Percentiles rank a stretch among this genome's conserved stretches.
Evolutionary conservation across 2,888 invertebrate genomes (phyloP).

Genomic region (Liopterus haemorrhoidalis): DNA sequence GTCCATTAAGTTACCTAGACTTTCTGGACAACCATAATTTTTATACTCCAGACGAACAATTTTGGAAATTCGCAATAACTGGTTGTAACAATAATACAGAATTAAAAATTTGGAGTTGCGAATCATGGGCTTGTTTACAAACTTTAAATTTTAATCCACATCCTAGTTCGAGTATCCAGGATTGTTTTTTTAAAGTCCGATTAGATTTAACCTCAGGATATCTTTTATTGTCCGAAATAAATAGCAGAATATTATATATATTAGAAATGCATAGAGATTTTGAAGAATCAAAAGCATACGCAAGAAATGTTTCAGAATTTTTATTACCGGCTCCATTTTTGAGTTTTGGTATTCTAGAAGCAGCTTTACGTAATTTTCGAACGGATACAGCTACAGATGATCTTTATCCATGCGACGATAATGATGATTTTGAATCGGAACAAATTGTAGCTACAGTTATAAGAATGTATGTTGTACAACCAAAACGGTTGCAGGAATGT

Average conservation of each 20-base stretch:
- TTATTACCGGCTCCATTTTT: conserved; percentile 80
- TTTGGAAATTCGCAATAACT: conserved; percentile 95
- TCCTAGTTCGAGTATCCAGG: conserved; percentile 43
- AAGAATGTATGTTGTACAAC: conserved; percentile 74
- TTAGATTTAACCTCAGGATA: conserved; percentile 82
- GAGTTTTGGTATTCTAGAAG: conserved; percentile 82
- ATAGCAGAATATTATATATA: conserved; percentile 77
- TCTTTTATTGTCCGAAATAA: conserved; percentile 81
- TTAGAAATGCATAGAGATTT: conserved; percentile 64
- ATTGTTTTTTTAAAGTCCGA: conserved; percentile 63
- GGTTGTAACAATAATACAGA: conserved; percentile 85
- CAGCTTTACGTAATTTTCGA: conserved; percentile 52
- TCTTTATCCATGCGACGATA: conserved; percentile 51
- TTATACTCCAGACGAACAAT: conserved; percentile 67
- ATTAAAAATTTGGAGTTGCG: conserved; percentile 91
- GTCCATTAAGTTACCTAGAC: conserved; percentile 80
- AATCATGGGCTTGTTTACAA: conserved; percentile 91
- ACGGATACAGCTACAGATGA: conserved; percentile 51
- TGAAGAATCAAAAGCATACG: conserved; percentile 56
- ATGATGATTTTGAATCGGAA: conserved; percentile 51
- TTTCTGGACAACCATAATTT: conserved; percentile 89
- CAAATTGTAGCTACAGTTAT: conserved; percentile 49
- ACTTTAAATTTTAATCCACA: conserved; percentile 64
- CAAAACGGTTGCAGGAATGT: conserved; percentile 83
- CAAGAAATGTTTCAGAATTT: conserved; percentile 78